Base-by-base conservation (phyloP, 2,888 invertebrate genomes). In the Philhelius pedissequus region DNA sequence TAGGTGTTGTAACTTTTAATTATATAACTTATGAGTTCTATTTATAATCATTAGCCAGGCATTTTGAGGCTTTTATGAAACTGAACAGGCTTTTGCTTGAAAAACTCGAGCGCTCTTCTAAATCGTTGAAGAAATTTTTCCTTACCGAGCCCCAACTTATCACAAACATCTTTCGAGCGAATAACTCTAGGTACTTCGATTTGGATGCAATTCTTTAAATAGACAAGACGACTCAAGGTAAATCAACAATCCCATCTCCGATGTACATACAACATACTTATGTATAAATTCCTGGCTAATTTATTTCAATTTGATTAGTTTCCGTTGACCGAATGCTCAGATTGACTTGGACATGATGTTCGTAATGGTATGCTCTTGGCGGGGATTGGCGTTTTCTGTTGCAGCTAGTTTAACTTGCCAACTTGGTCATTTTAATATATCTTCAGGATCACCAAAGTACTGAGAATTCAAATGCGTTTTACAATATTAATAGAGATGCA, bases 231-330 rank as follows among this genome's bases (percentile, higher is more conserved):
- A 9, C 48, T 25, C 52, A 27, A 40, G 18, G 20, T 38, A 48
- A 7, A 81, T 32, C 32, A 43, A 52, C 58, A 48, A 62, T 54
- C 54, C 62, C 70, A 35, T 69, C 69, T 74, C 64, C 62, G 30
- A 52, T 15, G 27, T 30, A 18, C 15, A 15, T 66, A 70, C 70
- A n/a, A n/a, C n/a, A n/a, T n/a, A n/a, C n/a, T n/a, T n/a, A n/a
- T n/a, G n/a, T n/a, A n/a, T n/a, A n/a, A n/a, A n/a, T n/a, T n/a
- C n/a, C n/a, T n/a, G n/a, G n/a, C 75, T 70, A 75, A 70, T 79
- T 84, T 84, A 84, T 84, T 84, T 84, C 79, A 79, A 75, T 84
- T 84, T 84, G 70, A 84, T 84, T 79, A 79, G 75, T 79, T 75
- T 84, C 56, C 75, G 62, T 75, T 64, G 70, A 54, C 56, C 69